Conservation (phyloP, 1,140 invertebrate genomes). For the Helicorthomorpha holstii region DNA sequence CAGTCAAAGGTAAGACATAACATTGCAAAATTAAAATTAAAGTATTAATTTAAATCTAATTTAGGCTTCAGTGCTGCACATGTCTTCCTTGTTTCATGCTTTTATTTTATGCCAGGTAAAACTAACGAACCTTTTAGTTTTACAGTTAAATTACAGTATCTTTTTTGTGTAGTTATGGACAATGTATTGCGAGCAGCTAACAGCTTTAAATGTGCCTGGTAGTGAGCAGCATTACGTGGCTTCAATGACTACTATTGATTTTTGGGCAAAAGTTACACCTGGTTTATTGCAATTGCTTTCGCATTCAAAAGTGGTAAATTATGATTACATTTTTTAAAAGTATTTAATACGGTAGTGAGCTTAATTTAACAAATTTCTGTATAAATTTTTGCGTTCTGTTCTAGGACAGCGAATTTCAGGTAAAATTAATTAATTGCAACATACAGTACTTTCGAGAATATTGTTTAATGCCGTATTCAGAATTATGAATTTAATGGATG, state of each 20-base stretch:
- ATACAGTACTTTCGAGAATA: no score
- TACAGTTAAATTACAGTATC: not conserved
- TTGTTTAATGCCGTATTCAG: no score
- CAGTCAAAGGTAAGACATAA: constrained; percentile 52
- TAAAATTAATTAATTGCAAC: no score
- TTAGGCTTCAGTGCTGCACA: constrained; percentile 60
- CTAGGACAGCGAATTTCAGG: no score
- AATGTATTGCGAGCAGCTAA: constrained; percentile 84
- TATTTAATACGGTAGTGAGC: no score
- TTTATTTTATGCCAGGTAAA: constrained; percentile 44
- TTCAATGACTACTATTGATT: constrained; percentile 64
- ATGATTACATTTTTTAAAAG: not conserved
- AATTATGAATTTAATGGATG: no score
- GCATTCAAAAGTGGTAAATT: constrained; percentile 73
- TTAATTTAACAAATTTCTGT: constrained; percentile 10
- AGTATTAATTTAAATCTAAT: constrained; percentile 5
- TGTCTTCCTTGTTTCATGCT: constrained; percentile 60
- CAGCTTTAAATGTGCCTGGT: constrained; percentile 36
- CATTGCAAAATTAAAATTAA: constrained; percentile 4
- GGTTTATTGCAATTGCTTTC: constrained; percentile 82
- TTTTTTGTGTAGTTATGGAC: constrained; percentile 66
- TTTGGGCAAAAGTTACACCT: constrained; percentile 96
- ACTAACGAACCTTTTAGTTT: no score
- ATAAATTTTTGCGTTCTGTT: no score
- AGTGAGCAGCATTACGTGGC: constrained; percentile 24